Percentiles rank a stretch among this genome's conserved stretches.
Conservation (phyloP, 2,113 vertebrate genomes). For the Tupaia chinensis region DNA sequence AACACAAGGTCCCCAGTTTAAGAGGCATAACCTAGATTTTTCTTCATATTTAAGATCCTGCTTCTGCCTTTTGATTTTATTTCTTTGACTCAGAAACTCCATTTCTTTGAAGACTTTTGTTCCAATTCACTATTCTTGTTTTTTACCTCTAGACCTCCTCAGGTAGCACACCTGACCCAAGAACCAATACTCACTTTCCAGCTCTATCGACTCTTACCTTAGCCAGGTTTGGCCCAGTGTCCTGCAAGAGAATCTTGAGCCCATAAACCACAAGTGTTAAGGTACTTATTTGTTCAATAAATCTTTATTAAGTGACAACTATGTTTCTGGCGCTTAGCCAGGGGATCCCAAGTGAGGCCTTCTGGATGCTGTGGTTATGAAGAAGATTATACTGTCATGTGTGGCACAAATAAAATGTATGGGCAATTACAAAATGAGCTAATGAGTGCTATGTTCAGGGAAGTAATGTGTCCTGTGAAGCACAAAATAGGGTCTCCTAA, state of each 20-base stretch:
- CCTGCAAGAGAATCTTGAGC: background rate
- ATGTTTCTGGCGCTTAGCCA: background rate
- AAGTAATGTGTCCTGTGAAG: background rate
- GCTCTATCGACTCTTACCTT: background rate
- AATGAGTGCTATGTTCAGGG: background rate
- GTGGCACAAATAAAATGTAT: background rate
- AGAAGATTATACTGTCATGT: background rate
- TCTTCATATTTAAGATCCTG: background rate
- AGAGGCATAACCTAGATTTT: background rate
- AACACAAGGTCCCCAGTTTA: constrained; percentile 46
- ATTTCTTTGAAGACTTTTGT: background rate
- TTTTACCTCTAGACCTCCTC: background rate
- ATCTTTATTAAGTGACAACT: background rate
- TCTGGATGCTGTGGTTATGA: background rate
- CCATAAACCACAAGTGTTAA: background rate
- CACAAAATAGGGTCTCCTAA: background rate
- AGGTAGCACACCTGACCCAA: background rate
- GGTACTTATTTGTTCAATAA: background rate
- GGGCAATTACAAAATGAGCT: background rate
- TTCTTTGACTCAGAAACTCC: background rate
- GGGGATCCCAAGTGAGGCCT: background rate
- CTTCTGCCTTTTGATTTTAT: background rate
- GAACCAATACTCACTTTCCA: background rate
- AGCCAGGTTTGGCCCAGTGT: background rate
- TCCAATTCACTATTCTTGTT: background rate